Base-by-base conservation (phyloP, 2,797 vertebrate genomes). In the Setipinna tenuifilis region DNA sequence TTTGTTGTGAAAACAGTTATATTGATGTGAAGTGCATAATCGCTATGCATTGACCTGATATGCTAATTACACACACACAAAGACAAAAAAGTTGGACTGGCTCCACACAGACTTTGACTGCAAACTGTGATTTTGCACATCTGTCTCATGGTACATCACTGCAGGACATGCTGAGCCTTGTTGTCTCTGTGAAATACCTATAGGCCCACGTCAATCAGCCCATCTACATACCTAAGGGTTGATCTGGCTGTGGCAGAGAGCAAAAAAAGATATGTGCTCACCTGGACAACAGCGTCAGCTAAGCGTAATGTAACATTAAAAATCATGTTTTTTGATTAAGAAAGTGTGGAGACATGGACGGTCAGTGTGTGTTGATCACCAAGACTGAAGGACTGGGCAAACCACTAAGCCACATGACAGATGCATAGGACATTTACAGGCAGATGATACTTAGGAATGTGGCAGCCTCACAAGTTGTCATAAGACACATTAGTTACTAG, bases 61-160 rank as follows among this genome's bases (percentile, higher is more conserved):
- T 35, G 41, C 68, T 44, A 78, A 35, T 21, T 12, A 44, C 19
- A 28, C 25, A 10, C 21, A 58, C 5, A n/a, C 7, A 62, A 65
- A 4, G 6, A 65, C 14, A 88, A 80, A 87, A 85, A 86, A 81
- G 88, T 83, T 84, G 83, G 85, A 48, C 31, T 35, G 25, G 82
- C 50, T 83, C 31, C 54, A 83, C 16, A 31, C 58, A 21, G 35
- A 44, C 91, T 93, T 82, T 91, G 85, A 86, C 90, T 89, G 90
- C 88, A 94, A 92, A 91, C 90, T 91, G 91, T 91, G 89, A 93
- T 89, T 94, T 88, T 88, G 88, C 87, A 87, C 2, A 23, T 82
- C 89, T 84, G 86, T 89, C 87, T 88, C 83, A 71, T 59, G 78
- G 80, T 87, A 87, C 88, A 0, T 91, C 89, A 1, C 88, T 88